A percentile compares a stretch with the other conserved stretches of the same genome.
phyloP scores from a whole-genome alignment of 2,113 vertebrate genomes.

The Brevimyrus niger region DNA sequence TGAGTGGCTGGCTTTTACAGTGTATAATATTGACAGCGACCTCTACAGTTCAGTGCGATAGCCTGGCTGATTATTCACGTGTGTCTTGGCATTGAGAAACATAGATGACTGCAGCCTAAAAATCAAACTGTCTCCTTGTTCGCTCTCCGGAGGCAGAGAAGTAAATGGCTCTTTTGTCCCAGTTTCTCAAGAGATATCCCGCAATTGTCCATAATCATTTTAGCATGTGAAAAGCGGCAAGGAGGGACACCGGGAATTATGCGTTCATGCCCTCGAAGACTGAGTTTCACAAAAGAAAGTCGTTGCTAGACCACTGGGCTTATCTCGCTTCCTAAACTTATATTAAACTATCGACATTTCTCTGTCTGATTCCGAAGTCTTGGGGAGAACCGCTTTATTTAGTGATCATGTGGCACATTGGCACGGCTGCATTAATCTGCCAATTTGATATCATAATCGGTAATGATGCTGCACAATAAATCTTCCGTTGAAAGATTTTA shows the following conservation, averaged over 20 bases:
- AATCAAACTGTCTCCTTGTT: slow-evolving; percentile 8
- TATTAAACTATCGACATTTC: background rate
- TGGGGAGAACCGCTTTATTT: background rate
- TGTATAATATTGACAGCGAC: background rate
- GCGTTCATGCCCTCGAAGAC: slow-evolving; percentile 9
- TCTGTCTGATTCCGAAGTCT: background rate
- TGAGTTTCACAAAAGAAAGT: slow-evolving; percentile 17
- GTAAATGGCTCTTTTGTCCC: slow-evolving; percentile 21
- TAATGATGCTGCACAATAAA: background rate
- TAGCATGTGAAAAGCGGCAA: slow-evolving; percentile 14
- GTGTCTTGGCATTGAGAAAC: background rate
- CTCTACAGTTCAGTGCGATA: slow-evolving; percentile 13
- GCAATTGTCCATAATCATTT: slow-evolving; percentile 22
- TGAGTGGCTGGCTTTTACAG: background rate
- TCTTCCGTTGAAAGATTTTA: background rate
- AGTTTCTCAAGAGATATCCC: slow-evolving; percentile 10
- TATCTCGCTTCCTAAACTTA: background rate
- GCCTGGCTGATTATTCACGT: background rate
- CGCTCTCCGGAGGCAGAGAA: background rate
- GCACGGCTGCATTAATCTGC: background rate
- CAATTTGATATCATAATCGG: slow-evolving; percentile 3
- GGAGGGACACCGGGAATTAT: background rate
- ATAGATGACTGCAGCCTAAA: background rate
- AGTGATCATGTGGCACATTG: background rate
- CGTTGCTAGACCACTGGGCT: background rate